Conservation (phyloP, 1,140 invertebrate genomes). For the Pararge aegeria region DNA sequence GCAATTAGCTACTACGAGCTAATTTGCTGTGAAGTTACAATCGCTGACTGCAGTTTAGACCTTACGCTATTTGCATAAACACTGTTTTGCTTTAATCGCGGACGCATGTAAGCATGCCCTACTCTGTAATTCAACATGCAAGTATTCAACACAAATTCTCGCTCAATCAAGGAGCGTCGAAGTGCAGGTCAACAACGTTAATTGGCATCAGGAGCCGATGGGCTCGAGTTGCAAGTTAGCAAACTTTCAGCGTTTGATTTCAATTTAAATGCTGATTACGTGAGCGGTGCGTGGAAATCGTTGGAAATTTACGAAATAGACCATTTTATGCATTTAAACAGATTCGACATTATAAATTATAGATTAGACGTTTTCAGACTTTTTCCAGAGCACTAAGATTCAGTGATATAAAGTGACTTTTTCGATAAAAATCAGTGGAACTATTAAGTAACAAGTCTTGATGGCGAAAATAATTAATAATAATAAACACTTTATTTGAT, state of each 20-base stretch:
- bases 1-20: conserved; percentile 3
- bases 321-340: background rate
- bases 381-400: no score
- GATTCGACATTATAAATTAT: no score
- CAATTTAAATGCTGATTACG: conserved; percentile 15
- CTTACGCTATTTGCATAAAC: background rate
- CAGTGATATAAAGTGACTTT: no score
- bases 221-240: conserved; percentile 36
- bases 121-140: conserved; percentile 12
- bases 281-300: background rate
- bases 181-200: conserved; percentile 42
- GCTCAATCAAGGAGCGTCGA: conserved; percentile 37
- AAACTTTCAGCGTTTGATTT: conserved; percentile 37
- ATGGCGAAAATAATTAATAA: no score
- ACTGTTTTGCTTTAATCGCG: background rate
- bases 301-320: background rate
- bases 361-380: no score
- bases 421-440: no score
- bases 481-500: no score
- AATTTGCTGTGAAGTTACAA: background rate
- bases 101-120: background rate
- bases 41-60: background rate
- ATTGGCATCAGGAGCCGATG: conserved; percentile 40
- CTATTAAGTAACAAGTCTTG: no score
- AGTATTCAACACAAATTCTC: conserved; percentile 27